These are phyloP conservation scores for Pithys albifrons DNA, from an alignment of 2,113 vertebrate genomes.

Conservation along the genomic window DNA sequence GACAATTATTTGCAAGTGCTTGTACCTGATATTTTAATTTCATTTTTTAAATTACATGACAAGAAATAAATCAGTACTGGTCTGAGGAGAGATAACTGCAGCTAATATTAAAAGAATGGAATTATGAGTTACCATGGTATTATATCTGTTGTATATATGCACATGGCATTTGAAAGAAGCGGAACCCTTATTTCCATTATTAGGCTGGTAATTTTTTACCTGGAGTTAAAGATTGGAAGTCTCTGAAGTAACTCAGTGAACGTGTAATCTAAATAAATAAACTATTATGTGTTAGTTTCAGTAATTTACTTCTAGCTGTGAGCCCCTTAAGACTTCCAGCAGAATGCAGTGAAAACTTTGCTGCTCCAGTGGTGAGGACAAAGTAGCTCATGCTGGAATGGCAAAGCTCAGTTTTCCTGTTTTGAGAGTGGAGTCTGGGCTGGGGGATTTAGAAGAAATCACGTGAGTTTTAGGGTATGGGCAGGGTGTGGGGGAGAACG, in stretches of 20 bases:
- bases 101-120: neutral
- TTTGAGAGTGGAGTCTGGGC: neutral
- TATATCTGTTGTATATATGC: neutral
- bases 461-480: neutral
- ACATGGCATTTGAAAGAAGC: neutral
- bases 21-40: neutral
- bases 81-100: neutral
- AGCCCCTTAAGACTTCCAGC: neutral
- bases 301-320: neutral
- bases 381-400: neutral
- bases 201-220: neutral
- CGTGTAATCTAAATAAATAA: neutral
- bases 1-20: neutral
- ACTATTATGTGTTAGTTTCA: neutral
- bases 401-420: neutral
- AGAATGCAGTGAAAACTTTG: neutral
- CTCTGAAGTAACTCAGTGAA: neutral
- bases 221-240: neutral
- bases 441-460: neutral
- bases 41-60: neutral
- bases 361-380: neutral
- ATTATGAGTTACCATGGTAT: neutral
- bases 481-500: neutral
- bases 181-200: neutral
- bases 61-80: neutral